Conservation (phyloP, 2,797 vertebrate genomes). For the Gallinago nigripennis region DNA sequence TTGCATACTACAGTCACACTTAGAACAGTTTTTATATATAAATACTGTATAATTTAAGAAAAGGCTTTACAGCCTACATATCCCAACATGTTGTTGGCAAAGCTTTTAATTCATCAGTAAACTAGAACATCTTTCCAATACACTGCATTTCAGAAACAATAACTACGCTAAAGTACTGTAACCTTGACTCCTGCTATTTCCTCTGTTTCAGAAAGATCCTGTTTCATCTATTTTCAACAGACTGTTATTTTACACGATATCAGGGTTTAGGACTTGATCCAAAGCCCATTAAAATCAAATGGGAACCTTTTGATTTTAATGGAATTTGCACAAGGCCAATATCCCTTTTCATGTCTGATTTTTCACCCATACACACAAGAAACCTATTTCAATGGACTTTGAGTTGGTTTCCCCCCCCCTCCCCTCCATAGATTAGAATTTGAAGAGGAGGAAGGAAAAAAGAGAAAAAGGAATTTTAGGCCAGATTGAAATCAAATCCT, state of each 20-base stretch:
- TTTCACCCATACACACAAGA: constrained; percentile 41
- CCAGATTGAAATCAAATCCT: constrained; percentile 47
- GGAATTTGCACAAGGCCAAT: neutral
- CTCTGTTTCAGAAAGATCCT: neutral
- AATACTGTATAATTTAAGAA: neutral
- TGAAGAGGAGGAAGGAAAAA: neutral
- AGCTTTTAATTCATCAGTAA: neutral
- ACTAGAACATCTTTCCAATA: neutral
- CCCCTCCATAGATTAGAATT: neutral
- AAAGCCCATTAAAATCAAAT: constrained; percentile 41
- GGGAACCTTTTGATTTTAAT: neutral
- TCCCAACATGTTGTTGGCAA: neutral
- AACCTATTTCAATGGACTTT: constrained; percentile 47
- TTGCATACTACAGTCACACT: neutral
- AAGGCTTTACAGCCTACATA: neutral
- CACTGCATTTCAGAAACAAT: neutral
- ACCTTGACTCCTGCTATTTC: constrained; percentile 41
- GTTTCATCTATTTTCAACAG: neutral
- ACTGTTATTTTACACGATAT: neutral
- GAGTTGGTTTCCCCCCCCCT: neutral
- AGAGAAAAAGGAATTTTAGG: neutral
- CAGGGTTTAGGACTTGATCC: neutral
- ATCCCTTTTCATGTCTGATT: neutral
- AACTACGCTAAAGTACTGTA: neutral
- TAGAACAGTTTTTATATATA: neutral